A percentile compares a stretch with the other conserved stretches of the same genome.
Evolutionary conservation across 2,797 vertebrate genomes (phyloP).

Genomic region (Notamacropus eugenii): DNA sequence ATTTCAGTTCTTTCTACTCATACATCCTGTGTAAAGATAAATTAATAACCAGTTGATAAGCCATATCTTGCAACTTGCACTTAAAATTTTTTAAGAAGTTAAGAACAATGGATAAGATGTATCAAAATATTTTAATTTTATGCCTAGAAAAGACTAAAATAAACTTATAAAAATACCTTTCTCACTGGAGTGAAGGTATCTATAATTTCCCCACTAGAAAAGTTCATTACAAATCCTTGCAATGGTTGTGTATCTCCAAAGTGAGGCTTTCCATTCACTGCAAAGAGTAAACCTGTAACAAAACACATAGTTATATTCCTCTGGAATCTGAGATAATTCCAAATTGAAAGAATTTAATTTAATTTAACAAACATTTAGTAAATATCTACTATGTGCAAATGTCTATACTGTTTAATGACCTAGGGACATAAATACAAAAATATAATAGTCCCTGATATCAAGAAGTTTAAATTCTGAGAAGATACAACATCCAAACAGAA

Average conservation of each 20-base stretch:
- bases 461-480: not conserved
- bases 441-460: not conserved
- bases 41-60: not conserved
- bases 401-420: not conserved
- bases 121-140: constrained; percentile 17
- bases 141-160: not conserved
- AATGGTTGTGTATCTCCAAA: constrained; percentile 85
- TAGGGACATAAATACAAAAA: not conserved
- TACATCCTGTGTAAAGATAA: not conserved
- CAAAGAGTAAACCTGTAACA: constrained; percentile 91
- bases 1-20: not conserved
- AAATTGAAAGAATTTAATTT: not conserved
- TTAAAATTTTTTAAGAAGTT: not conserved
- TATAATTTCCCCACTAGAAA: constrained; percentile 92
- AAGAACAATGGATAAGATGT: not conserved
- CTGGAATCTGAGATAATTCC: constrained; percentile 18
- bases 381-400: not conserved
- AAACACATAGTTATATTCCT: constrained; percentile 43
- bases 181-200: constrained; percentile 91
- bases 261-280: constrained; percentile 92
- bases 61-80: not conserved
- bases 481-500: not conserved
- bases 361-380: not conserved
- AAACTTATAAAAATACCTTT: constrained; percentile 86
- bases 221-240: constrained; percentile 94